Conservation (phyloP, 2,888 invertebrate species). For the Idaea biselata region DNA sequence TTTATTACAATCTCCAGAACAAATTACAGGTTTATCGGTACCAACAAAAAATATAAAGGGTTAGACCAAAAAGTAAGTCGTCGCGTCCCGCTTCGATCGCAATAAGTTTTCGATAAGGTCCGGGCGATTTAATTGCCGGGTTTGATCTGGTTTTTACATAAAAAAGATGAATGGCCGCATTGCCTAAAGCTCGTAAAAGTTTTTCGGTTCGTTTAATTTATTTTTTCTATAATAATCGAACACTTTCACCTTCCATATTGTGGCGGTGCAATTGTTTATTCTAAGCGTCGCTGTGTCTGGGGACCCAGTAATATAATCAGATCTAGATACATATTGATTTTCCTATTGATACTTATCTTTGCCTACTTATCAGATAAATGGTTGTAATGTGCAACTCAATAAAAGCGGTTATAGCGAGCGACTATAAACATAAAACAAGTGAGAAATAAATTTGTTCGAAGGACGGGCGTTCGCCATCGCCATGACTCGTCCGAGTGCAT, state of each 20-base stretch:
- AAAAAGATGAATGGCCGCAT: conserved; percentile 76
- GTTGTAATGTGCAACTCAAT: conserved; percentile 36
- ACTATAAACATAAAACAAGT: conserved; percentile 28
- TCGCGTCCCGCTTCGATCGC: conserved; percentile 68
- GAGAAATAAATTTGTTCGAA: conserved; percentile 33
- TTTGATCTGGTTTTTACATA: conserved; percentile 78
- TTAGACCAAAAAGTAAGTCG: conserved; percentile 80
- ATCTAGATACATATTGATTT: conserved; percentile 65
- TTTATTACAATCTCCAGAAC: conserved; percentile 76
- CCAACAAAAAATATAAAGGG: conserved; percentile 76
- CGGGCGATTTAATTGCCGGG: conserved; percentile 80
- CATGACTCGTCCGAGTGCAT: conserved; percentile 21
- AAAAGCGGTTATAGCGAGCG: conserved; percentile 26
- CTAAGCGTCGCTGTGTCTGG: conserved; percentile 48
- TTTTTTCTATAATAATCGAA: conserved; percentile 64
- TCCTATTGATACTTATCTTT: conserved; percentile 46
- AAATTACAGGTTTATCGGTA: conserved; percentile 78
- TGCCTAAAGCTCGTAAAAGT: conserved; percentile 71
- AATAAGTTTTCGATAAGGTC: conserved; percentile 80
- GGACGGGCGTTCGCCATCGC: conserved; percentile 37
- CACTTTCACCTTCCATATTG: conserved; percentile 72
- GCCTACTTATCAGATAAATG: conserved; percentile 24
- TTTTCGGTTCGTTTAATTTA: conserved; percentile 63
- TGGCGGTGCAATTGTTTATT: conserved; percentile 60
- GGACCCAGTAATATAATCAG: conserved; percentile 54